These are phyloP conservation scores for Lethocerus indicus DNA, from an alignment of 1,140 invertebrate genomes.

Conservation along the genomic window DNA sequence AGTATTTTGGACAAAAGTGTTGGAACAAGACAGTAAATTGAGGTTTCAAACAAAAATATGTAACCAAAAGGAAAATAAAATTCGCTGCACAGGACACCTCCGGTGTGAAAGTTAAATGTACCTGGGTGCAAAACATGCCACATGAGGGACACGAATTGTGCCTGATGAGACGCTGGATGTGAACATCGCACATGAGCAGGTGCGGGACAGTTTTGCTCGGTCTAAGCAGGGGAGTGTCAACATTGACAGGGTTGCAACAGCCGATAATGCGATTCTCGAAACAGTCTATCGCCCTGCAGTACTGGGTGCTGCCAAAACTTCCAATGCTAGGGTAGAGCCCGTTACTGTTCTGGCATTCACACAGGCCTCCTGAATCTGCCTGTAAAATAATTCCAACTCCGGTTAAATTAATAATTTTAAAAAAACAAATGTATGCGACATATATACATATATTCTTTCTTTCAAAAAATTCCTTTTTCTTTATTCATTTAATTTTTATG, in stretches of 20 bases:
- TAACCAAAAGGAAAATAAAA: conserved; percentile 28
- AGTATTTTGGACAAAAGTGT: too few species aligned
- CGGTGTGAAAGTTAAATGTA: too few species aligned
- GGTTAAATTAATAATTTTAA: too few species aligned
- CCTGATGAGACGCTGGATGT: conserved; percentile 50
- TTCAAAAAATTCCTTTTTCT: too few species aligned
- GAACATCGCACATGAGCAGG: conserved; percentile 65
- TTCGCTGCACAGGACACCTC: too few species aligned
- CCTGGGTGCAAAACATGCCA: conserved; percentile 82
- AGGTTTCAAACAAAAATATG: not conserved
- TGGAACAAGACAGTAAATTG: not conserved
- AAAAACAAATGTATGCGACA: too few species aligned
- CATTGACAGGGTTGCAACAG: conserved; percentile 55
- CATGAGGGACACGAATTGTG: conserved; percentile 86
- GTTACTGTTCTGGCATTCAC: not conserved
- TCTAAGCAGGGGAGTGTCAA: conserved; percentile 37
- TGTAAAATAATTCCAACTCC: too few species aligned
- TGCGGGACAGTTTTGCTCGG: conserved; percentile 67
- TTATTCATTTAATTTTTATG: too few species aligned
- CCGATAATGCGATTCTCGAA: conserved; percentile 62
- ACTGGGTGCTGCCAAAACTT: conserved; percentile 17
- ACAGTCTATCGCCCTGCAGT: conserved; percentile 57
- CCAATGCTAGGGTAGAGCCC: conserved; percentile 3
- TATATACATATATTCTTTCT: too few species aligned
- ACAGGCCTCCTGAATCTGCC: not conserved